Evolutionary conservation across 2,888 invertebrate genomes (phyloP).

Genomic region (Callyntrura guangdongensis): DNA sequence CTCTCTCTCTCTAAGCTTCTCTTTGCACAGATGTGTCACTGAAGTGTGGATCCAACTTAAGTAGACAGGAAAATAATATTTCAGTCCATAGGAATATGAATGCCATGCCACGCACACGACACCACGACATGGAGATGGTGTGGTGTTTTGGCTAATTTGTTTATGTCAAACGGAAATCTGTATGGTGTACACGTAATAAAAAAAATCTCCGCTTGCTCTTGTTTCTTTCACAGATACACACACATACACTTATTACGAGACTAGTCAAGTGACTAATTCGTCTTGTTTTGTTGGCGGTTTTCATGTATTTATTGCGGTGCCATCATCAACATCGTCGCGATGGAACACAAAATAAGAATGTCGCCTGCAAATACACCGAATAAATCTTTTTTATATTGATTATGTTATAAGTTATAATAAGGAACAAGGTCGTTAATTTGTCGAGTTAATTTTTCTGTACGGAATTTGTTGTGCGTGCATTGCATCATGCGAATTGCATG

Average conservation of each 20-base stretch:
- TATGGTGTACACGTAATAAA: slow-evolving; percentile 28
- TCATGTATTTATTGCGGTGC: slow-evolving; percentile 20
- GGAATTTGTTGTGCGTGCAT: slow-evolving; percentile 16
- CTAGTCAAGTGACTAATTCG: slow-evolving; percentile 64
- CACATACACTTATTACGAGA: slow-evolving; percentile 28
- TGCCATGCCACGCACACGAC: slow-evolving; percentile 42
- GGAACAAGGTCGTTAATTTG: slow-evolving; percentile 24
- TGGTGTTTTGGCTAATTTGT: slow-evolving; percentile 73
- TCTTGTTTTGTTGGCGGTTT: slow-evolving; percentile 53
- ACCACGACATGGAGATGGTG: slow-evolving; percentile 38
- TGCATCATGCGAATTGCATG: slow-evolving; percentile 43
- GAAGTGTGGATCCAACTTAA: background rate
- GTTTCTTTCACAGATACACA: background rate
- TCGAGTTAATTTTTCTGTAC: background rate
- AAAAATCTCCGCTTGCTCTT: slow-evolving; percentile 29
- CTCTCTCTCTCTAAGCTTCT: background rate
- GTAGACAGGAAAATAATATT: background rate
- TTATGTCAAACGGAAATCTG: slow-evolving; percentile 65
- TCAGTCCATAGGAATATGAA: background rate
- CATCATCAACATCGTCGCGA: background rate
- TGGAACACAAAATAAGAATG: background rate
- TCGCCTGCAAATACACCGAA: background rate
- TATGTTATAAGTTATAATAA: background rate
- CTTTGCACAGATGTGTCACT: slow-evolving; percentile 42
- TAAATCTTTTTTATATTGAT: slow-evolving; percentile 2